Evolutionary conservation across 2,888 invertebrate species (phyloP).

Genomic region (Ommatoiulus sabulosus): DNA sequence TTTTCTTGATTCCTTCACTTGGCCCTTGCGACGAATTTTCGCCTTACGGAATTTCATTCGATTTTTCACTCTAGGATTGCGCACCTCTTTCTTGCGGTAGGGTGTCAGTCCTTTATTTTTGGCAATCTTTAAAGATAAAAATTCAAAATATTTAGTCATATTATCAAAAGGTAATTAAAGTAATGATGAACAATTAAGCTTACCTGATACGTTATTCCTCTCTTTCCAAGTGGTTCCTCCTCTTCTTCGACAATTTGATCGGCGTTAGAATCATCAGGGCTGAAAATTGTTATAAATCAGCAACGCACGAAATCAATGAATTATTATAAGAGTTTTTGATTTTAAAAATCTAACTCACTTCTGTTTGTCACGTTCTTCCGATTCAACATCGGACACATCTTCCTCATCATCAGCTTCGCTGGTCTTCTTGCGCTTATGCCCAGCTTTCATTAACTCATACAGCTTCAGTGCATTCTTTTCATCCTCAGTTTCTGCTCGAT

Average conservation of each 20-base stretch:
- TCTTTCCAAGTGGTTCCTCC: conserved; percentile 72
- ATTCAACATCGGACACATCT: conserved; percentile 62
- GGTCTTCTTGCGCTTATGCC: conserved; percentile 52
- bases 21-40: conserved; percentile 91
- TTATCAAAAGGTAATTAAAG: background rate
- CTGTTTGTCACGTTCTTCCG: conserved; percentile 55
- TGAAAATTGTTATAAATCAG: background rate
- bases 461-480: conserved; percentile 65
- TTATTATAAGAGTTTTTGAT: too few relatives aligned
- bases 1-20: conserved; percentile 85
- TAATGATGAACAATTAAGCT: background rate
- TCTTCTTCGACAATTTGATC: conserved; percentile 59
- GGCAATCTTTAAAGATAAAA: conserved; percentile 75
- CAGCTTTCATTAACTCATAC: conserved; percentile 64
- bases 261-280: conserved; percentile 42
- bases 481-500: conserved; percentile 63
- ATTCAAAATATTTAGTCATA: background rate
- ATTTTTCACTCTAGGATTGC: conserved; percentile 96
- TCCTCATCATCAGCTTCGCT: conserved; percentile 60
- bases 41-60: conserved; percentile 93
- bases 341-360: conserved; percentile 52
- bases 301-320: too few relatives aligned
- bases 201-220: conserved; percentile 83
- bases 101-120: conserved; percentile 97
- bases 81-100: conserved; percentile 87